A percentile compares a stretch with the other conserved stretches of the same genome.
These are phyloP conservation scores for Garra rufa DNA, from an alignment of 2,113 vertebrate species.

Conservation along the genomic window DNA sequence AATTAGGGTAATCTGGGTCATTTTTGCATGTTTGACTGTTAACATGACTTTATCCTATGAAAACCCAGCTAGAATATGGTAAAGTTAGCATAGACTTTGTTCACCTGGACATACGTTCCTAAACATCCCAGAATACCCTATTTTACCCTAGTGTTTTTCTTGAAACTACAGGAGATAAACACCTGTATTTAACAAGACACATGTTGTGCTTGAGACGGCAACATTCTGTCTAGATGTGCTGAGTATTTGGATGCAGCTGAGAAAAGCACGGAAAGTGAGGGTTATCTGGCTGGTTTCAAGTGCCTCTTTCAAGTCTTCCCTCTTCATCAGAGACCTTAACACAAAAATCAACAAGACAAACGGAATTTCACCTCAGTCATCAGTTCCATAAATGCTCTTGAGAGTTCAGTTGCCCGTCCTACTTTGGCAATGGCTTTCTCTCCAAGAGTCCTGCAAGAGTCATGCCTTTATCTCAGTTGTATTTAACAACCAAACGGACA, in stretches of 20 bases:
- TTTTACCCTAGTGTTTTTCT: constrained; percentile 58
- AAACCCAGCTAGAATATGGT: neutral
- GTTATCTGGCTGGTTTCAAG: constrained; percentile 66
- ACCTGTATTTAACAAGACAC: constrained; percentile 32
- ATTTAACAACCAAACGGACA: constrained; percentile 60
- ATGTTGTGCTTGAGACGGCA: constrained; percentile 39
- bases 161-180: constrained; percentile 58
- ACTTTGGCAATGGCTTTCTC: constrained; percentile 72
- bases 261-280: constrained; percentile 46
- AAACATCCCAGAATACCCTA: constrained; percentile 19
- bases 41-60: neutral
- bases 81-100: neutral
- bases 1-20: neutral
- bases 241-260: constrained; percentile 62
- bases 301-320: constrained; percentile 68
- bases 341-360: constrained; percentile 67
- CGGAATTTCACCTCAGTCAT: constrained; percentile 55
- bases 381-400: constrained; percentile 61
- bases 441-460: constrained; percentile 51
- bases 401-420: constrained; percentile 54
- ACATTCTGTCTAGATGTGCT: constrained; percentile 53
- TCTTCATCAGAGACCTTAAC: constrained; percentile 61
- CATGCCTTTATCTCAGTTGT: constrained; percentile 49
- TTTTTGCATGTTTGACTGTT: constrained; percentile 48
- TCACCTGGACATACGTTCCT: neutral